Base-by-base conservation (phyloP, 2,888 invertebrate species). In the Dyspetes luteomarginatus region DNA sequence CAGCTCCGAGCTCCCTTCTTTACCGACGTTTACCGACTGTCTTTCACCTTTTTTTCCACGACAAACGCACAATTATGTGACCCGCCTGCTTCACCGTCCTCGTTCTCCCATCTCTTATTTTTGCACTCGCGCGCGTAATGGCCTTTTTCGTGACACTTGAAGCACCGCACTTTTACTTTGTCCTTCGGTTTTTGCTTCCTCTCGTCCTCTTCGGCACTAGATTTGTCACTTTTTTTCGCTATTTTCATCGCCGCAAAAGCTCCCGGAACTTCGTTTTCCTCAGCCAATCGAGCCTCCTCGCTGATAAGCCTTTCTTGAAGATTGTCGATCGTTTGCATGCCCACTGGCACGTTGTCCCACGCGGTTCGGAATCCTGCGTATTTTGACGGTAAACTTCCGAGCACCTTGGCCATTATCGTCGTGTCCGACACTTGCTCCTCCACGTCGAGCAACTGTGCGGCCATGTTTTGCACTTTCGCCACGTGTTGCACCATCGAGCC, bases 391-490 rank as follows among this genome's bases (percentile, higher is more conserved):
- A 76, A 17, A 36, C 69, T 69, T 24, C 58, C 69, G 68, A 76
- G 76, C 4, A 76, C 17, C 4, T 76, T 76, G 19, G 76, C 76
- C 76, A 76, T 71, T 4, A 76, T 50, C 1, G 69, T 19, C 7
- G 17, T 73, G 7, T 30, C 24, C 1, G 71, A 73, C 28, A 71
- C 69, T n/a, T 9, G 19, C 5, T 72, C 60, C 1, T 50, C 76
- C 1, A 76, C 30, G 45, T 76, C 52, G 0, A 3, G 12, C 19
- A 50, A 52, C 9, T 50, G 62, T 15, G 73, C 73, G 19, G 64
- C 73, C 30, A 50, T 45, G n/a, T 73, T 73, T 3, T 19, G 36
- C 17, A 73, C 48, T 17, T 19, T 50, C 4, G 64, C 65, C 5
- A 74, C 12, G 28, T 50, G 74, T 7, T 74, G 41, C 43, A 52